These are phyloP conservation scores for Bubo scandiacus DNA, from an alignment of 2,113 vertebrate species.

Conservation along the genomic window DNA sequence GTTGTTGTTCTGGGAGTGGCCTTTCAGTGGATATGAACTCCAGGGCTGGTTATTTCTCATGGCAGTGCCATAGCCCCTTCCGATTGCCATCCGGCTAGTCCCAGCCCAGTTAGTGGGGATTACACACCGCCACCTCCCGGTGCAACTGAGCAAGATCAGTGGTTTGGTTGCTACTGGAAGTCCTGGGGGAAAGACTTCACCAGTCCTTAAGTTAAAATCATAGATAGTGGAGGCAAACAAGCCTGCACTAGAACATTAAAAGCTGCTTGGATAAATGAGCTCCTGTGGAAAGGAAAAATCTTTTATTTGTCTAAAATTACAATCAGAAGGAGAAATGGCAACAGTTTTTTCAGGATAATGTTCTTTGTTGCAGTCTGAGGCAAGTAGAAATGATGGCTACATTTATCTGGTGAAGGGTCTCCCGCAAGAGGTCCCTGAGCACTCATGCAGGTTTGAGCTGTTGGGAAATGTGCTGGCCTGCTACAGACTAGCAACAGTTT, in stretches of 20 bases:
- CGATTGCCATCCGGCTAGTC: accelerated
- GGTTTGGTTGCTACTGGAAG: not conserved
- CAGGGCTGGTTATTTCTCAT: not conserved
- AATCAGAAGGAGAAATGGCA: not conserved
- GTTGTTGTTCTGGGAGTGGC: not conserved
- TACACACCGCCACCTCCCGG: not conserved
- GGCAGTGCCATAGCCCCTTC: not conserved
- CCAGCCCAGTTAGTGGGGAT: not conserved
- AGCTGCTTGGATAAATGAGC: not conserved
- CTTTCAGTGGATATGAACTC: not conserved
- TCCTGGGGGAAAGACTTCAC: not conserved
- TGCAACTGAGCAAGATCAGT: not conserved
- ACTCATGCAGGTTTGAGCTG: not conserved
- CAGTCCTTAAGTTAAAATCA: not conserved
- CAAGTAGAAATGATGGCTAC: not conserved
- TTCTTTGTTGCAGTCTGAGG: not conserved
- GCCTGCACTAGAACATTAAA: not conserved
- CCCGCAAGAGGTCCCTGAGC: not conserved
- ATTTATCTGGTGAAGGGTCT: not conserved
- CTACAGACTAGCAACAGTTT: not conserved
- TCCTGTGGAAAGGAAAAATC: not conserved
- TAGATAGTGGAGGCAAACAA: not conserved
- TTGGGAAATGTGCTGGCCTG: not conserved
- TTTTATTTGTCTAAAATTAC: not conserved
- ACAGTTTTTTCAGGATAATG: not conserved